Percentiles rank a stretch among this genome's conserved stretches.
Evolutionary conservation across 2,888 invertebrate genomes (phyloP).

Genomic region (Oxycera nigricornis): DNA sequence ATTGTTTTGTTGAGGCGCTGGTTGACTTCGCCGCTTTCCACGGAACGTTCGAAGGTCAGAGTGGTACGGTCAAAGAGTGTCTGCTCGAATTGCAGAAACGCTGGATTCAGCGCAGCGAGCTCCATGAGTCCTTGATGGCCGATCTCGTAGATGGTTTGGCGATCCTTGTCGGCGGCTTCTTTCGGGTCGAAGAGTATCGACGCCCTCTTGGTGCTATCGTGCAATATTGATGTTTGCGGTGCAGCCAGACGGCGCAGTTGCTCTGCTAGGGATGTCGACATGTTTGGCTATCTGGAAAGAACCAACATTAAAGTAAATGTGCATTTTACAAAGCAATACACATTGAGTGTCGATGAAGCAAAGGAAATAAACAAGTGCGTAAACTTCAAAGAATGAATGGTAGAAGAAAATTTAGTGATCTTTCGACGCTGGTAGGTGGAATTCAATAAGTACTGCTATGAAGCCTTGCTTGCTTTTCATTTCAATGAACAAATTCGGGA

Average conservation of each 20-base stretch:
- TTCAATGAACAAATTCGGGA: no score
- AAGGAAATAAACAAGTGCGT: no score
- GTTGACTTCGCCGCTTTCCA: conserved; percentile 79
- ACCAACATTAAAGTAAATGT: no score
- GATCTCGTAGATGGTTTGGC: conserved; percentile 84
- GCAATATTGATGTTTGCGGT: conserved; percentile 75
- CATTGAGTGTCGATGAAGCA: no score
- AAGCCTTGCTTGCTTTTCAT: no score
- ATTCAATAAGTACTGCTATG: no score
- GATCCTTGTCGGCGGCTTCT: conserved; percentile 86
- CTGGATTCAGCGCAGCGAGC: conserved; percentile 74
- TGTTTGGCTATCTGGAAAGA: conserved; percentile 51
- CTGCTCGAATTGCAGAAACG: conserved; percentile 75
- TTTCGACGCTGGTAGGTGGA: no score
- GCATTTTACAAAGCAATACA: no score
- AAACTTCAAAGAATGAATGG: no score
- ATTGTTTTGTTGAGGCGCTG: conserved; percentile 77
- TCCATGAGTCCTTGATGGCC: conserved; percentile 87
- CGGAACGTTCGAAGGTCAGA: conserved; percentile 79
- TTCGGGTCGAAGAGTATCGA: conserved; percentile 90
- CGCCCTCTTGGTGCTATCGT: conserved; percentile 73
- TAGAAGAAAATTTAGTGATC: no score
- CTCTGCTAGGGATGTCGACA: conserved; percentile 77
- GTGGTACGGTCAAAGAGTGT: conserved; percentile 81
- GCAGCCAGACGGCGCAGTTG: conserved; percentile 78